Evolutionary conservation across 2,888 invertebrate genomes (phyloP).

Genomic region (Eudasyphora cyanicolor): DNA sequence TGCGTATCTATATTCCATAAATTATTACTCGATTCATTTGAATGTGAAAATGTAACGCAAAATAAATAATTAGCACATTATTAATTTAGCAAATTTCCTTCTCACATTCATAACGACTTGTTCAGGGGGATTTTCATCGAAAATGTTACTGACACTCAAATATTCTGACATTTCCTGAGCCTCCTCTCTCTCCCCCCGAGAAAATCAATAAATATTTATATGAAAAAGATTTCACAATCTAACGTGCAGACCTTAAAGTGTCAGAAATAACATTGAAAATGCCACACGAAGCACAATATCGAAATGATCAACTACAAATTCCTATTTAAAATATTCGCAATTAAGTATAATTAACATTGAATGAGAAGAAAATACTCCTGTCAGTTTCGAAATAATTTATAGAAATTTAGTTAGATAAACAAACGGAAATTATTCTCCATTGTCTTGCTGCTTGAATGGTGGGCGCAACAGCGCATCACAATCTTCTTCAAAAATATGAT

Average conservation of each 20-base stretch:
- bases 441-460: not conserved
- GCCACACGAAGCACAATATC: not conserved
- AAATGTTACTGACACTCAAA: not conserved
- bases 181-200: no score
- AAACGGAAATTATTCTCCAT: no score
- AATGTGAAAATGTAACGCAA: no score
- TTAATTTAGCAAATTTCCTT: not conserved
- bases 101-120: not conserved
- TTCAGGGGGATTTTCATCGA: not conserved
- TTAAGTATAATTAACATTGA: not conserved
- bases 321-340: not conserved
- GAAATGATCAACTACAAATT: not conserved
- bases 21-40: no score
- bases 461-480: not conserved
- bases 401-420: not conserved
- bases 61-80: no score
- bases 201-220: not conserved
- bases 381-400: not conserved
- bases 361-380: not conserved
- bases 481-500: conserved; percentile 1
- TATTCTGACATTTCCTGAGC: not conserved
- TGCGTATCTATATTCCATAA: no score
- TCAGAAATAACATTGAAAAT: not conserved
- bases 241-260: not conserved
- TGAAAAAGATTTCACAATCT: not conserved